Evolutionary conservation across 2,888 invertebrate genomes (phyloP).

Genomic region (Apamea anceps): DNA sequence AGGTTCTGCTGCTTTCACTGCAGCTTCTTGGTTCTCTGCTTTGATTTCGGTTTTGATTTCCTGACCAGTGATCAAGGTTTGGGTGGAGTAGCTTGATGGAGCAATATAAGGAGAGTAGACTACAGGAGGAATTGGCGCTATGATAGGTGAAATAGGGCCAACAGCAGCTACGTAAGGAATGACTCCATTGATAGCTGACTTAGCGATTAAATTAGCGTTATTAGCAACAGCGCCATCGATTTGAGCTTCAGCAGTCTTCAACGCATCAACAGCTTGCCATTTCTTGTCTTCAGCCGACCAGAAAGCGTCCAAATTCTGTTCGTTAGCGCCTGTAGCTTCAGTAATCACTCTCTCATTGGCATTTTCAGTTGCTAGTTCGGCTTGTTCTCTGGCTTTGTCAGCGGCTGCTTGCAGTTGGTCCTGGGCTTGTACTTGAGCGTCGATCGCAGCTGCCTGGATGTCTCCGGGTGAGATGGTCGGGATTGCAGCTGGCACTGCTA

Average conservation of each 20-base stretch:
- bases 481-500: constrained; percentile 68
- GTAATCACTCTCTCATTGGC: constrained; percentile 75
- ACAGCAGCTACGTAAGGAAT: constrained; percentile 49
- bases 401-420: constrained; percentile 76
- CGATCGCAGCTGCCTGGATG: constrained; percentile 83
- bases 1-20: constrained; percentile 40
- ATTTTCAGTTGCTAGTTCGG: constrained; percentile 76
- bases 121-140: constrained; percentile 60
- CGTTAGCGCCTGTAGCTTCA: constrained; percentile 74
- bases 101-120: constrained; percentile 55
- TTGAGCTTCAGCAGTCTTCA: constrained; percentile 81
- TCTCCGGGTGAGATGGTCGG: constrained; percentile 83
- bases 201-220: constrained; percentile 73
- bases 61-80: constrained; percentile 27
- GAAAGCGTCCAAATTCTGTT: constrained; percentile 74
- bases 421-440: constrained; percentile 75
- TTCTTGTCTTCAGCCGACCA: constrained; percentile 84
- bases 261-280: constrained; percentile 84
- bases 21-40: constrained; percentile 65
- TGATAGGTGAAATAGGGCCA: constrained; percentile 50
- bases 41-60: constrained; percentile 63
- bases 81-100: constrained; percentile 33
- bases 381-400: constrained; percentile 76
- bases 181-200: constrained; percentile 65
- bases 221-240: constrained; percentile 79